phyloP scores from a whole-genome alignment of 1,140 invertebrate genomes.

The Mizuhopecten yessoensis region DNA sequence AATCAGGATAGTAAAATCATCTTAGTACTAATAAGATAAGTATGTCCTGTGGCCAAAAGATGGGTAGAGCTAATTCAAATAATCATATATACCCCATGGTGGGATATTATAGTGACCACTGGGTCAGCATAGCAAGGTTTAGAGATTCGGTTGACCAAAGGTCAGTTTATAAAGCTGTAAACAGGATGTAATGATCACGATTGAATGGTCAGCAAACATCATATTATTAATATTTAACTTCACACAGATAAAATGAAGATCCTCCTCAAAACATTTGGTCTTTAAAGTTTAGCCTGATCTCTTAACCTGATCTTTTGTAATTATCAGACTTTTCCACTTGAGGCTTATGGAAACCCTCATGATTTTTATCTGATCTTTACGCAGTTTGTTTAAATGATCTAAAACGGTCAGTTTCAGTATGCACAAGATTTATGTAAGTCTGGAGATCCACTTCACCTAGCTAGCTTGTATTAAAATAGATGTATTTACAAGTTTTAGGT shows the following conservation, averaged over 20 bases:
- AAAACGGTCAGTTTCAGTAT: neutral
- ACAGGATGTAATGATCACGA: neutral
- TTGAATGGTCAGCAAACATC: neutral
- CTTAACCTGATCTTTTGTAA: neutral
- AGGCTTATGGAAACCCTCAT: neutral
- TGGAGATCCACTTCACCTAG: neutral
- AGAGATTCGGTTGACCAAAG: neutral
- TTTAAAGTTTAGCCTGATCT: neutral
- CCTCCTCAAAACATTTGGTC: neutral
- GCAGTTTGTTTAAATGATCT: neutral
- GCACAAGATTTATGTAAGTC: neutral
- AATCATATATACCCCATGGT: neutral
- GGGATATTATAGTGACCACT: neutral
- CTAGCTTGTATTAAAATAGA: neutral
- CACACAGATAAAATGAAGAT: neutral
- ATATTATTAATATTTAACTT: neutral
- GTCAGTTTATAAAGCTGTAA: neutral
- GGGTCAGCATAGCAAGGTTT: neutral
- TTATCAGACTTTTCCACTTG: neutral
- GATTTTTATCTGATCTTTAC: neutral
- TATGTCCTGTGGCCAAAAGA: too few relatives aligned
- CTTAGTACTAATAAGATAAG: too few relatives aligned
- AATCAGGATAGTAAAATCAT: too few relatives aligned
- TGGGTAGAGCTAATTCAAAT: neutral
- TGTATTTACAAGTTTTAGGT: neutral